A percentile compares a stretch with the other conserved stretches of the same genome.
Evolutionary conservation across 2,113 vertebrate genomes (phyloP).

Genomic region (human): GRCh38 chr5:133060501-133061000

Average conservation of each 20-base stretch:
- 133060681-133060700: neutral
- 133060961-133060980: neutral
- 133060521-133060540: no score
- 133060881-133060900: no score
- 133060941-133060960: neutral
- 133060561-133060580: no score
- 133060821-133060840: no score
- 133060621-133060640: no score
- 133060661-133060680: neutral
- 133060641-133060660: no score
- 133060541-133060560: no score
- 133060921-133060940: neutral
- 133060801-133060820: neutral
- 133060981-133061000: neutral
- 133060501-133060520: accelerated
- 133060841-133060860: no score
- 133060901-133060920: neutral
- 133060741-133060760: neutral
- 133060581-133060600: no score
- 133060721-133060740: neutral
- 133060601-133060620: no score
- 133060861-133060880: no score
- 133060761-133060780: constrained; percentile 16
- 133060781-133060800: neutral
- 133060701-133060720: neutral